Conservation (phyloP, 1,140 invertebrate species). For the Maniola jurtina region DNA sequence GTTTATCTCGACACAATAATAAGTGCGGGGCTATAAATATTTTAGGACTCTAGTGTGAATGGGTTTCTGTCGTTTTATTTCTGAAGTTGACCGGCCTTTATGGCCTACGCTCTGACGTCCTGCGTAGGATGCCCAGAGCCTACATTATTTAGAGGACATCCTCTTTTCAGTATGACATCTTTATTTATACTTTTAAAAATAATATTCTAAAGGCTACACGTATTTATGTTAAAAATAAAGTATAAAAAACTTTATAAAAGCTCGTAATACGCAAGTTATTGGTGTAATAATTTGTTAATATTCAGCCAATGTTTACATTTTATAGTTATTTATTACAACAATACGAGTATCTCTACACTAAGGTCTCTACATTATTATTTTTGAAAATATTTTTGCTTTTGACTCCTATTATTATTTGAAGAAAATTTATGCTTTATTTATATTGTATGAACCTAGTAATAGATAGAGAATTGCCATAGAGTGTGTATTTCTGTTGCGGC, state of each 20-base stretch:
- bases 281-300: slow-evolving; percentile 12
- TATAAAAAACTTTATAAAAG: not conserved
- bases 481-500: no score
- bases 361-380: not conserved
- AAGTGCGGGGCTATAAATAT: slow-evolving; percentile 16
- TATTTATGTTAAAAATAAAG: not conserved
- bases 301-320: not conserved
- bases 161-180: slow-evolving; percentile 13
- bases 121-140: slow-evolving; percentile 8
- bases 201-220: not conserved
- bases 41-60: slow-evolving; percentile 17
- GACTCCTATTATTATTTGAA: not conserved
- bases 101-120: not conserved
- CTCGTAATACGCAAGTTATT: not conserved
- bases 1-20: slow-evolving; percentile 18
- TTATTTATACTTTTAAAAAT: slow-evolving; percentile 5
- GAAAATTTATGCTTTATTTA: no score
- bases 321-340: not conserved
- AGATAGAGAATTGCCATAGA: no score
- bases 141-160: slow-evolving; percentile 16
- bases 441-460: no score
- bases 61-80: slow-evolving; percentile 9
- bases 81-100: slow-evolving; percentile 13
- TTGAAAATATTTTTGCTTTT: not conserved
- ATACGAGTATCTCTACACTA: not conserved